A percentile compares a stretch with the other conserved stretches of the same genome.
Conservation (phyloP, 1,140 invertebrate genomes). For the Cotesia typhae region DNA sequence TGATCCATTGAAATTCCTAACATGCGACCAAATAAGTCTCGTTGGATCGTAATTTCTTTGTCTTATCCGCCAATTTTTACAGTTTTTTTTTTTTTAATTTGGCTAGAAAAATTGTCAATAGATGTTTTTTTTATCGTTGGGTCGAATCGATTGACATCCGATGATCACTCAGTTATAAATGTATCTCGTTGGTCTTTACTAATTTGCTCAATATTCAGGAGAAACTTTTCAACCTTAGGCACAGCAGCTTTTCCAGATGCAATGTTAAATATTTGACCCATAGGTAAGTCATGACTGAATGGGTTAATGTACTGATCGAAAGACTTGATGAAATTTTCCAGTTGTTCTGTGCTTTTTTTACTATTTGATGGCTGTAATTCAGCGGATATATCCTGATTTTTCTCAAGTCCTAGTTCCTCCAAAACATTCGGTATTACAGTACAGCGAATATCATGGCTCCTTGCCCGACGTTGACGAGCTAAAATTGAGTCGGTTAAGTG, state of each 20-base stretch:
- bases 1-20: too few relatives aligned
- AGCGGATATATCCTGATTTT: constrained; percentile 41
- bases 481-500: constrained; percentile 44
- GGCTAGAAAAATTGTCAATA: constrained; percentile 25
- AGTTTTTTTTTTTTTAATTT: constrained; percentile 23
- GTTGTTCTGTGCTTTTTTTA: constrained; percentile 39
- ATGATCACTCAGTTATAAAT: constrained; percentile 39
- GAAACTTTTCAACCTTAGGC: constrained; percentile 41
- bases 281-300: constrained; percentile 32
- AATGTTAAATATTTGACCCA: constrained; percentile 43
- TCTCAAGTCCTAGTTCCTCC: constrained; percentile 14
- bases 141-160: constrained; percentile 35
- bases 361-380: constrained; percentile 41
- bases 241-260: constrained; percentile 43
- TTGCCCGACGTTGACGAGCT: constrained; percentile 40
- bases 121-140: constrained; percentile 26
- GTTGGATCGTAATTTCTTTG: constrained; percentile 24
- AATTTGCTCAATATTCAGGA: constrained; percentile 43
- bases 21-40: constrained; percentile 36
- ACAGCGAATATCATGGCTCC: constrained; percentile 22
- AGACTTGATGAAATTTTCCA: constrained; percentile 35
- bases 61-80: constrained; percentile 20
- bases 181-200: constrained; percentile 29
- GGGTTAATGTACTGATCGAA: constrained; percentile 42
- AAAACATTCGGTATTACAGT: not conserved